Evolutionary conservation across 2,113 vertebrate species (phyloP), one percentile per base, ranked within the genome.

Genomic region (Pterocles orientalis): DNA sequence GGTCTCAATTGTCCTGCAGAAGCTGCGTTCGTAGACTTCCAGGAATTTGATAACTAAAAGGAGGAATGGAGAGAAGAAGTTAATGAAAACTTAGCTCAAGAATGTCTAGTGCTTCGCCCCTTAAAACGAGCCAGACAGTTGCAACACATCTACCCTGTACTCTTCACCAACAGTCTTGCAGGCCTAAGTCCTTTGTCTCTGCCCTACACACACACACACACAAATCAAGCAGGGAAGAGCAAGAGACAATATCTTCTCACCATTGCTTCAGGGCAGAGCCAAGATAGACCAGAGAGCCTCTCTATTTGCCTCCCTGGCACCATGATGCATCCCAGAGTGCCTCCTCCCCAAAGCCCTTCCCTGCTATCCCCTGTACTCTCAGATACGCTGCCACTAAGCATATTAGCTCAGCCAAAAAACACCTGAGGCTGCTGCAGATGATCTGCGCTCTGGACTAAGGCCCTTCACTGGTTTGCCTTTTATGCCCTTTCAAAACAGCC

Each of bases 1-100:
- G 83, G 98, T 97, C 98, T 99, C 99, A 56, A 99, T 98, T 6
- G 99, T 98, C 95, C 98, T 98, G 98, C 99, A 99, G 96, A 98
- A 97, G 86, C 99, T 99, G 96, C 99, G 99, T 92, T 98, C 98
- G 93, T 98, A 99, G 92, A 99, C 99, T 36, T 99, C 99, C 97
- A 99, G 97, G 94, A 99, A 99, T 91, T 98, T 98, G 96, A 99
- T 98, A 98, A 99, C 99, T 99, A 95, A 73, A 79, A 68, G 69
- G 91, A 73, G 84, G 50, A 77, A 86, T 14, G 83, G 9, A 82
- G 79, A 61, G 77, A 53, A 89, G 41, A 90, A 95, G 89, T 97
- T 95, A 97, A 94, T 91, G 66, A 33, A 91, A 92, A 92, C 66
- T 95, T 56, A 54, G 77, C 87, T 84, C 79, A 72, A 50, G 87